phyloP scores from a whole-genome alignment of 1,140 invertebrate genomes.

The Drosophila bocki region DNA sequence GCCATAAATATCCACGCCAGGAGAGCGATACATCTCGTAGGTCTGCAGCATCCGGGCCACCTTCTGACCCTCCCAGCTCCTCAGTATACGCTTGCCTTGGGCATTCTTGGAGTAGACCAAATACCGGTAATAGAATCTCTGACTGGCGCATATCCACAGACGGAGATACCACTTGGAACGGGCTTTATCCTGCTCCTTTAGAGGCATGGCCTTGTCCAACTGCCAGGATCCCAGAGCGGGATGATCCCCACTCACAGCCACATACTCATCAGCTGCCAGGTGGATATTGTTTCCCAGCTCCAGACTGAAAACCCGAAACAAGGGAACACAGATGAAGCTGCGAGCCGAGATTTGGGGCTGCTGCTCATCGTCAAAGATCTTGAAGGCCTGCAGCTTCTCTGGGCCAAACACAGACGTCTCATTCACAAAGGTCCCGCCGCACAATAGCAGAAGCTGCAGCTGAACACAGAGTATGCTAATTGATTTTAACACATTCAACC shows the following conservation, averaged over 20 bases:
- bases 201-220: slow-evolving; percentile 80
- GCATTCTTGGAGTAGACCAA: slow-evolving; percentile 88
- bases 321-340: slow-evolving; percentile 75
- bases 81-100: slow-evolving; percentile 88
- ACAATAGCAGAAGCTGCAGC: slow-evolving; percentile 28
- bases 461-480: slow-evolving; percentile 68
- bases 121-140: slow-evolving; percentile 92
- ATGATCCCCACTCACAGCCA: slow-evolving; percentile 85
- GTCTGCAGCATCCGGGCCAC: slow-evolving; percentile 81
- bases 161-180: slow-evolving; percentile 63
- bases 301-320: slow-evolving; percentile 73
- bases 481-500: slow-evolving; percentile 76
- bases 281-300: slow-evolving; percentile 43
- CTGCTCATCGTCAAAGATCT: slow-evolving; percentile 63
- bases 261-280: slow-evolving; percentile 72
- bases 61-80: slow-evolving; percentile 93
- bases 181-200: slow-evolving; percentile 59
- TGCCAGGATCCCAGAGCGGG: slow-evolving; percentile 85
- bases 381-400: slow-evolving; percentile 62
- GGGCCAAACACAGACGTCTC: slow-evolving; percentile 53
- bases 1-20: slow-evolving; percentile 88
- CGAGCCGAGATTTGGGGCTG: slow-evolving; percentile 47
- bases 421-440: slow-evolving; percentile 50
- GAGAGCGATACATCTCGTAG: slow-evolving; percentile 83
- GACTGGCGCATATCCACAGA: slow-evolving; percentile 87